Evolutionary conservation across 2,888 invertebrate genomes (phyloP).

Genomic region (Eurytoma adleriae): DNA sequence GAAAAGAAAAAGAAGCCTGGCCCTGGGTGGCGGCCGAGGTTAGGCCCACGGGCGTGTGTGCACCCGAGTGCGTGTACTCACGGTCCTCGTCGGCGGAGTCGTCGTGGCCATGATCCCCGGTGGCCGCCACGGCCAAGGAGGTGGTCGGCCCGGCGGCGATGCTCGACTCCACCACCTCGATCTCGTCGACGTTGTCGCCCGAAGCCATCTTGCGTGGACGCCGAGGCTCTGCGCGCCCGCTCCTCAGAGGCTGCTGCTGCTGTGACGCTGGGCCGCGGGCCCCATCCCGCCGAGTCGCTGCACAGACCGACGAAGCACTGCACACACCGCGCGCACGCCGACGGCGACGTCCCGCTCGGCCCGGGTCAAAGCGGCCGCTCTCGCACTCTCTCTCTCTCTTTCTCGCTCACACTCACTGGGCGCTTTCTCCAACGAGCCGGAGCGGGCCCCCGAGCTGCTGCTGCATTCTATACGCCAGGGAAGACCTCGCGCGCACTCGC

Average conservation of each 20-base stretch:
- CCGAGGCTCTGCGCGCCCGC: background rate
- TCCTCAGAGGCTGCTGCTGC: background rate
- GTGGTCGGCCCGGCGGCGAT: conserved; percentile 62
- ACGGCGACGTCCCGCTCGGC: background rate
- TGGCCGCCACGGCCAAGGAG: conserved; percentile 11
- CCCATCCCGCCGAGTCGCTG: background rate
- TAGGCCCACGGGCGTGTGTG: too few species aligned
- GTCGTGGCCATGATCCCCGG: conserved; percentile 54
- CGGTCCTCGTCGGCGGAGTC: conserved; percentile 80
- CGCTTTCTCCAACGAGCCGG: too few species aligned
- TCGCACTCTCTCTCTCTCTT: background rate
- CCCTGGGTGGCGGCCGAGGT: too few species aligned
- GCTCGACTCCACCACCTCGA: conserved; percentile 85
- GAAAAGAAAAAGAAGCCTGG: background rate
- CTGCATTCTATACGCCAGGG: too few species aligned
- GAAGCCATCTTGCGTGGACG: conserved; percentile 84
- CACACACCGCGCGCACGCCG: background rate
- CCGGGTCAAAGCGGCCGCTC: too few species aligned
- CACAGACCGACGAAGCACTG: background rate
- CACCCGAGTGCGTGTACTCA: conserved; percentile 72
- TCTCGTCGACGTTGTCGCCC: conserved; percentile 87
- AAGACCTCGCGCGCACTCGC: too few species aligned
- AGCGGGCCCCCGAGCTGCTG: too few species aligned
- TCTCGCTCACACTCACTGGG: background rate
- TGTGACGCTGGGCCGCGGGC: background rate